Percentiles rank a stretch among this genome's conserved stretches.
Evolutionary conservation across 2,888 invertebrate species (phyloP).

Genomic region (Eilema depressum): DNA sequence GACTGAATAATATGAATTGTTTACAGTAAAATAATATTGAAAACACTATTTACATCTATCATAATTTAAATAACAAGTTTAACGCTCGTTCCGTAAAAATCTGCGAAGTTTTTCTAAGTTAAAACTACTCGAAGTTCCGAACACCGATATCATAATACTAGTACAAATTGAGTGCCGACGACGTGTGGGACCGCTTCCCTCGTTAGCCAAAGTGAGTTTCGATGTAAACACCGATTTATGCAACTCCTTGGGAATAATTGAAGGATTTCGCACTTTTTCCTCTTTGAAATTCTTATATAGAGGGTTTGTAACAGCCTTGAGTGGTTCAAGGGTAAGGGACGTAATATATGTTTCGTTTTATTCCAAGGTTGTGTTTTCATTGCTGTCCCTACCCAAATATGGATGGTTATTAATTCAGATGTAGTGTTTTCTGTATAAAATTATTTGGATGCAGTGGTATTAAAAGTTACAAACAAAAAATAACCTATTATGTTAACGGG

Average conservation of each 20-base stretch:
- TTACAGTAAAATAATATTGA: too few relatives aligned
- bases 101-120: constrained; percentile 29
- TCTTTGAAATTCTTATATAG: constrained; percentile 38
- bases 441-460: neutral
- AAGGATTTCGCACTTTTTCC: constrained; percentile 31
- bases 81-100: neutral
- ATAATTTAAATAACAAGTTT: neutral
- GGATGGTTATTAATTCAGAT: neutral
- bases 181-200: constrained; percentile 54
- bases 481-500: too few relatives aligned
- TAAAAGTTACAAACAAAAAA: neutral
- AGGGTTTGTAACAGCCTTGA: constrained; percentile 27
- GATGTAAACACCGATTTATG: constrained; percentile 50
- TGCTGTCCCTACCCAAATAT: neutral
- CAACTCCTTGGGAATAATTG: constrained; percentile 46
- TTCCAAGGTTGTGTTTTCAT: neutral
- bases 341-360: neutral
- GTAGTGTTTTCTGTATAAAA: neutral
- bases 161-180: constrained; percentile 55
- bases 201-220: constrained; percentile 63
- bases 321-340: constrained; percentile 8
- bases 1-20: too few relatives aligned
- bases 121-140: constrained; percentile 43
- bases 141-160: constrained; percentile 46
- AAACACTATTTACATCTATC: neutral